These are phyloP conservation scores for Arenaria interpres DNA, from an alignment of 2,113 vertebrate genomes.

Conservation along the genomic window DNA sequence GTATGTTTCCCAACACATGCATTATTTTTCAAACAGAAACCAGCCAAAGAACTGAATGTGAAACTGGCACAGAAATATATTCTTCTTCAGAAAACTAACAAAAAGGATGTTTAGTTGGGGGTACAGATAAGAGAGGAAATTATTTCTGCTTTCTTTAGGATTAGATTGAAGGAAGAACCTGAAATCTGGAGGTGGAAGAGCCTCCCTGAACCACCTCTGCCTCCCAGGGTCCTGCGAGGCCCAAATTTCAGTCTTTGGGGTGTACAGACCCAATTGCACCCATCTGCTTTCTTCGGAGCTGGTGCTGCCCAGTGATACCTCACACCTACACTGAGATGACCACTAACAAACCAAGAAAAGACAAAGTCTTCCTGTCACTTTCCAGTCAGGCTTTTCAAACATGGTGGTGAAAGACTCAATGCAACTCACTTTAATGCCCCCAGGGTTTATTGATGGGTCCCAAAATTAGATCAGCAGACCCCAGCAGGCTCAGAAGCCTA, in stretches of 20 bases:
- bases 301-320: not conserved
- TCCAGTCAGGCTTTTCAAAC: not conserved
- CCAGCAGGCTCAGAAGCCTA: not conserved
- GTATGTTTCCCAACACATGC: not conserved
- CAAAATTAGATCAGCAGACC: constrained; percentile 42
- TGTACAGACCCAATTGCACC: not conserved
- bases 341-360: not conserved
- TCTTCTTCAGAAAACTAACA: not conserved
- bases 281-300: not conserved
- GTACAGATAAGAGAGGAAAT: not conserved
- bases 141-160: not conserved
- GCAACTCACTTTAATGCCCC: not conserved
- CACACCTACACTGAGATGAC: not conserved
- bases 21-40: not conserved
- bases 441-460: not conserved
- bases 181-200: not conserved
- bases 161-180: not conserved
- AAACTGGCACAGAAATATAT: not conserved
- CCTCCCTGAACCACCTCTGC: not conserved
- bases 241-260: not conserved
- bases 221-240: not conserved
- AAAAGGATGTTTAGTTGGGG: not conserved
- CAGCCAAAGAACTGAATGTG: not conserved
- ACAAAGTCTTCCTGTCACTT: not conserved
- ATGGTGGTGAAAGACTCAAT: not conserved